phyloP scores from a whole-genome alignment of 2,888 invertebrate genomes.

The Ennomos quercinarius region DNA sequence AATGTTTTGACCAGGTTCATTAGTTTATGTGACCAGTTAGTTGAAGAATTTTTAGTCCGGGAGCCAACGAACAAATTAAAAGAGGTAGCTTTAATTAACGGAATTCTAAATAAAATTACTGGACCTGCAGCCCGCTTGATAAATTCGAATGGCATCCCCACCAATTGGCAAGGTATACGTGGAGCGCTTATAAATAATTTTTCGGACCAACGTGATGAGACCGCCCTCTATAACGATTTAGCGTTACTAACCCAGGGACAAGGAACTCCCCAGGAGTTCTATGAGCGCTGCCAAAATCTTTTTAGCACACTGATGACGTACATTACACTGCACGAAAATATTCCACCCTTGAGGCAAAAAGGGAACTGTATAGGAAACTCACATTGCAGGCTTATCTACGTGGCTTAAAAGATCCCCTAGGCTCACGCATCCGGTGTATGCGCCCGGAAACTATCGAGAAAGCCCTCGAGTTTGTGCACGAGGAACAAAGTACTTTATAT shows the following conservation, averaged over 20 bases:
- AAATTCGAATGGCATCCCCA: conserved; percentile 42
- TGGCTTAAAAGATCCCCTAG: conserved; percentile 39
- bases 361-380: conserved; percentile 37
- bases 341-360: conserved; percentile 36
- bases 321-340: conserved; percentile 34
- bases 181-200: conserved; percentile 42
- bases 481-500: conserved; percentile 40
- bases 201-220: conserved; percentile 42
- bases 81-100: conserved; percentile 32
- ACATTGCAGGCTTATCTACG: conserved; percentile 41
- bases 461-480: conserved; percentile 42
- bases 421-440: conserved; percentile 45
- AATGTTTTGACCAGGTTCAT: conserved; percentile 41
- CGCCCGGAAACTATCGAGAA: conserved; percentile 40
- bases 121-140: conserved; percentile 41
- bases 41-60: conserved; percentile 5
- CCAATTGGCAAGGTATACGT: conserved; percentile 38
- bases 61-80: too few species aligned
- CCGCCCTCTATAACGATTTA: conserved; percentile 40
- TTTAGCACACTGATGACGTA: conserved; percentile 45
- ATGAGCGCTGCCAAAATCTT: conserved; percentile 39
- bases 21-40: conserved; percentile 40
- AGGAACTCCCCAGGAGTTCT: conserved; percentile 40
- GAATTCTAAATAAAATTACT: conserved; percentile 36
- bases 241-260: conserved; percentile 34